A percentile compares a stretch with the other conserved stretches of the same genome.
These are phyloP conservation scores for Isaurus tuberculatus DNA, from an alignment of 92 coral and sea anemone species.

Conservation along the genomic window DNA sequence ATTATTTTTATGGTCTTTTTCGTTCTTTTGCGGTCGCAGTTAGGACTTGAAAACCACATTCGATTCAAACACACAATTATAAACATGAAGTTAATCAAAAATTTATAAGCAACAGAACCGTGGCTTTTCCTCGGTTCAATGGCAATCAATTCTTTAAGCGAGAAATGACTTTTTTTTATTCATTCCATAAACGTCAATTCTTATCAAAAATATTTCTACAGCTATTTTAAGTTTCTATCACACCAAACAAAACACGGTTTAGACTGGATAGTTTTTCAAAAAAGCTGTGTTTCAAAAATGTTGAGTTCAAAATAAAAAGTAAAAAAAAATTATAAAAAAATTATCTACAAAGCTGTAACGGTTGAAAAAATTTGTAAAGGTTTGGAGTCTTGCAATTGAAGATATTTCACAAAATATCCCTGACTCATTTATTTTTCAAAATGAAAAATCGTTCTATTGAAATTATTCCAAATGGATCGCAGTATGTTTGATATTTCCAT, in stretches of 20 bases:
- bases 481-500: neutral
- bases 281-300: neutral
- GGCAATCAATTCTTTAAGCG: neutral
- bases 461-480: neutral
- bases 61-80: neutral
- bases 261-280: neutral
- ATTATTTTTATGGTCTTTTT: too few relatives aligned
- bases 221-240: too few relatives aligned
- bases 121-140: slow-evolving; percentile 3
- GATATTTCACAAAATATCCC: too few relatives aligned
- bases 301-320: too few relatives aligned
- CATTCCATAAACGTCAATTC: neutral
- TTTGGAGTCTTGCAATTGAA: too few relatives aligned
- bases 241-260: neutral
- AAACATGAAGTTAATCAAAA: slow-evolving; percentile 25
- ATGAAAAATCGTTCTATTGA: neutral
- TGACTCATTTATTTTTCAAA: neutral
- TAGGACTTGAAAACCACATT: neutral
- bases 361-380: too few relatives aligned
- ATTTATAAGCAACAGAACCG: neutral
- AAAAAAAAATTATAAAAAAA: too few relatives aligned
- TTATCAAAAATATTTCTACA: neutral
- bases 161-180: slow-evolving; percentile 3
- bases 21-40: neutral
- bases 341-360: too few relatives aligned